A percentile compares a stretch with the other conserved stretches of the same genome.
phyloP scores from a whole-genome alignment of 2,888 invertebrate genomes.

The Pharmacophagus antenor region DNA sequence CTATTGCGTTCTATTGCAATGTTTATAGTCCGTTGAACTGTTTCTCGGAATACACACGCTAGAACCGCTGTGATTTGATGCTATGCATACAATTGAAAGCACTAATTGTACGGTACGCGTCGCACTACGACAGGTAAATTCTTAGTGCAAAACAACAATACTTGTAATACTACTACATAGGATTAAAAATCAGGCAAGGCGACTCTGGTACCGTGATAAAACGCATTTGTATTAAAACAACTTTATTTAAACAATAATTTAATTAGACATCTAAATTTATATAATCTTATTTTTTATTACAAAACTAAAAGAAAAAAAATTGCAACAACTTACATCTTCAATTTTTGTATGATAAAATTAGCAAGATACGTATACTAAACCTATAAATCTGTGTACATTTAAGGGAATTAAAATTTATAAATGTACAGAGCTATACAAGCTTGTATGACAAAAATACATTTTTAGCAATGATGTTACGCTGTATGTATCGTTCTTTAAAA shows the following conservation, averaged over 20 bases:
- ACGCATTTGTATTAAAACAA: no score
- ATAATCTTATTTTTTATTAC: no score
- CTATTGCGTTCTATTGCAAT: neutral
- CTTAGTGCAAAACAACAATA: neutral
- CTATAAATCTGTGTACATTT: no score
- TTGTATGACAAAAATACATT: neutral
- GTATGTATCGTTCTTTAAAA: neutral
- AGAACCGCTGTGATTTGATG: neutral
- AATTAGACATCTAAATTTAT: no score
- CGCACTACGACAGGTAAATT: neutral
- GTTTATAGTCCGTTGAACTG: slow-evolving; percentile 4
- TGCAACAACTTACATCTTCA: no score
- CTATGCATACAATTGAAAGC: neutral
- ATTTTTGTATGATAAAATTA: no score
- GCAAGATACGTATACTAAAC: no score
- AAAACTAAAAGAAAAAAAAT: no score
- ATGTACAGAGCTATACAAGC: no score
- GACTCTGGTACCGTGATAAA: no score
- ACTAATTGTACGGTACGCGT: neutral
- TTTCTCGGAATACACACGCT: neutral
- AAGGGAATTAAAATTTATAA: no score
- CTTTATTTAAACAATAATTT: no score
- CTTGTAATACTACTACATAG: neutral
- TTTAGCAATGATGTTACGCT: neutral
- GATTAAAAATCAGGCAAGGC: neutral